Percentiles rank a stretch among this genome's conserved stretches.
Conservation (phyloP, 2,113 vertebrate species). For the Arvicanthis niloticus region DNA sequence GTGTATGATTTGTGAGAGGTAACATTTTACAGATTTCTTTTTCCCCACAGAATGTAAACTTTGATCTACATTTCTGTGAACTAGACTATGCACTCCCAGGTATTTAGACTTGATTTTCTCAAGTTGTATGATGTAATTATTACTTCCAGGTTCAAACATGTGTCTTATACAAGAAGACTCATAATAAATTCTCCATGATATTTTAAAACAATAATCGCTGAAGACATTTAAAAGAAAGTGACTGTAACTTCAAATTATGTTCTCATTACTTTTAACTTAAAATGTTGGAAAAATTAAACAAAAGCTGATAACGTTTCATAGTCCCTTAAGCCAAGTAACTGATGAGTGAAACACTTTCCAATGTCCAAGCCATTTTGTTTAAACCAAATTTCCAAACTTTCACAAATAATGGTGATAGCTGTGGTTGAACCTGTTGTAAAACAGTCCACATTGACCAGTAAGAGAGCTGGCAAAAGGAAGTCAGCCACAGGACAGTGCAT, state of each 20-base stretch:
- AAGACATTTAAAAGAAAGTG: not conserved
- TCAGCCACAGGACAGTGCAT: not conserved
- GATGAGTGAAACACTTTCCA: constrained; percentile 3
- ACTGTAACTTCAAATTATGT: not conserved
- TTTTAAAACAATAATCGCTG: constrained; percentile 44
- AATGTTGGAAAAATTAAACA: not conserved
- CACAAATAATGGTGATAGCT: constrained; percentile 31
- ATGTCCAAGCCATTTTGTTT: not conserved
- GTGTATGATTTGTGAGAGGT: not conserved
- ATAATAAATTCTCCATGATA: not conserved
- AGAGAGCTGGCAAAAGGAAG: constrained; percentile 8
- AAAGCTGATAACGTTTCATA: constrained; percentile 9
- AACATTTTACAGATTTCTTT: constrained; percentile 26
- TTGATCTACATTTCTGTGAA: constrained; percentile 55
- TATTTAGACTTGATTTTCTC: not conserved
- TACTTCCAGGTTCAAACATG: not conserved
- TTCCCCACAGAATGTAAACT: not conserved
- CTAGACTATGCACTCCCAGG: constrained; percentile 1
- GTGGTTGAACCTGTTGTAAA: not conserved
- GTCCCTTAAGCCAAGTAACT: constrained; percentile 1
- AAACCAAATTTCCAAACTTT: not conserved
- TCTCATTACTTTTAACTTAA: not conserved
- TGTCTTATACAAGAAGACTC: not conserved
- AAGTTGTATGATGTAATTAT: not conserved
- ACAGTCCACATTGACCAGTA: constrained; percentile 26